phyloP scores from a whole-genome alignment of 2,113 vertebrate genomes.

The Chloebia gouldiae region DNA sequence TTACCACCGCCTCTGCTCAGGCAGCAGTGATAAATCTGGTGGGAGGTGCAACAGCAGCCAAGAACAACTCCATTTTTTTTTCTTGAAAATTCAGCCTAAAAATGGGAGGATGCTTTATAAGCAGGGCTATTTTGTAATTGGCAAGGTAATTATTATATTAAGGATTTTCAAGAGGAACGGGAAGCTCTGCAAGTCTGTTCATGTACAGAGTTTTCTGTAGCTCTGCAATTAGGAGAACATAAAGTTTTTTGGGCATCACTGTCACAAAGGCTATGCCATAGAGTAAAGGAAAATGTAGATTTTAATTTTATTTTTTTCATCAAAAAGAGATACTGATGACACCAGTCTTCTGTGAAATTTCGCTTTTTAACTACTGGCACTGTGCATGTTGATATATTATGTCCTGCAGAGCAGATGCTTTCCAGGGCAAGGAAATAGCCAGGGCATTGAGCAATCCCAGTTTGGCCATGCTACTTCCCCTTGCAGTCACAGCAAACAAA shows the following conservation, averaged over 20 bases:
- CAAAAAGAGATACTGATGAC: neutral
- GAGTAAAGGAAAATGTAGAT: neutral
- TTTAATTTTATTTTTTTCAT: neutral
- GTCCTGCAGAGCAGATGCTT: neutral
- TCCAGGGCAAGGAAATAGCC: neutral
- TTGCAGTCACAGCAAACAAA: neutral
- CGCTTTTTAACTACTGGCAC: neutral
- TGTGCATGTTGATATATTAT: neutral
- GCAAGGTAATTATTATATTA: neutral
- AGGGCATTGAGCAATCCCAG: neutral
- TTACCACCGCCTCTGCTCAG: neutral
- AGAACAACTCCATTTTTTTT: neutral
- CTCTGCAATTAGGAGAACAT: neutral
- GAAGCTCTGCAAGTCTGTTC: neutral
- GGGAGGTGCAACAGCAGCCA: neutral
- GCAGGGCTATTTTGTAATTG: neutral
- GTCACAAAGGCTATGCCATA: neutral
- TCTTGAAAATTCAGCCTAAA: neutral
- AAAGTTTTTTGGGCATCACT: neutral
- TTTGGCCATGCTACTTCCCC: neutral
- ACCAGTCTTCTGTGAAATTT: neutral
- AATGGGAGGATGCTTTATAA: neutral
- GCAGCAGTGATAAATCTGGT: neutral
- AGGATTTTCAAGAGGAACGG: neutral
- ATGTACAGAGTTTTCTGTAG: neutral